These are phyloP conservation scores for Enhydra lutris DNA, from an alignment of 2,113 vertebrate genomes.

Conservation along the genomic window DNA sequence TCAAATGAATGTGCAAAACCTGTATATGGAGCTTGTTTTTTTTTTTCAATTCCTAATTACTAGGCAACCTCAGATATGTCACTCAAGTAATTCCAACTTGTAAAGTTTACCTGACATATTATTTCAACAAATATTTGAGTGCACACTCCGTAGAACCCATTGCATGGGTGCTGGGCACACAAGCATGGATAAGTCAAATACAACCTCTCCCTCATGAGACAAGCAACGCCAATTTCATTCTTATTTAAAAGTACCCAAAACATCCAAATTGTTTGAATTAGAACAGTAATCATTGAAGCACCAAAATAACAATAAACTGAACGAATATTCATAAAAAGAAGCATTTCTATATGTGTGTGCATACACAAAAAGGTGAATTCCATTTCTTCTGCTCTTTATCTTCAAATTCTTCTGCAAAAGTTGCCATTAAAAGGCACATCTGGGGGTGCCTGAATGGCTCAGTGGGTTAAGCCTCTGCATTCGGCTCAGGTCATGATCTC, in stretches of 20 bases:
- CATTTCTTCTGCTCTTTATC: not conserved
- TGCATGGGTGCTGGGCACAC: not conserved
- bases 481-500: too few relatives aligned
- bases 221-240: not conserved
- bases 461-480: too few relatives aligned
- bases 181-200: not conserved
- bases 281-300: not conserved
- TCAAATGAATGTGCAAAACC: not conserved
- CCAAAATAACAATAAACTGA: not conserved
- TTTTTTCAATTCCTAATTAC: not conserved
- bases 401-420: not conserved
- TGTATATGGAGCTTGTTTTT: not conserved
- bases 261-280: not conserved
- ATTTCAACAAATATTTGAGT: not conserved
- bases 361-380: not conserved
- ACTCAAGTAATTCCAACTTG: not conserved
- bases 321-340: not conserved
- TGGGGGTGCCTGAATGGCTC: too few relatives aligned
- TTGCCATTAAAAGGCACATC: not conserved
- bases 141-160: accelerated
- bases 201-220: not conserved
- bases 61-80: not conserved
- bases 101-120: not conserved
- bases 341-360: not conserved
- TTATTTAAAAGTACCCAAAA: not conserved